These are phyloP conservation scores for Stichodactyla helianthus DNA, from an alignment of 64 coral and sea anemone genomes.

Conservation along the genomic window DNA sequence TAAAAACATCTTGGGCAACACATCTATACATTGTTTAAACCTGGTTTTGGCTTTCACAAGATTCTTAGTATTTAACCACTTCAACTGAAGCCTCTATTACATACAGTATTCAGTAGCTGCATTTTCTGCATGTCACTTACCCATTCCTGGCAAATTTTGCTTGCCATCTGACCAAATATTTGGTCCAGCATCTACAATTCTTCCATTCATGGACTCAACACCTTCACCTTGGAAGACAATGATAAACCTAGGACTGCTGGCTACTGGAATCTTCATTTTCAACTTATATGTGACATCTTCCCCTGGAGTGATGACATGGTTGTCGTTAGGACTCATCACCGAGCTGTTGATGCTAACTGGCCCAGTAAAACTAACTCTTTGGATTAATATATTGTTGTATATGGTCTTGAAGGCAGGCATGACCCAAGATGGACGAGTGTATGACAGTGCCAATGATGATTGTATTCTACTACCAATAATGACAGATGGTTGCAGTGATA, in stretches of 20 bases:
- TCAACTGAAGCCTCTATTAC: too few species aligned
- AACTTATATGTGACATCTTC: slow-evolving; percentile 52
- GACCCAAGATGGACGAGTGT: slow-evolving; percentile 5
- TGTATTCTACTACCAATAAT: not conserved
- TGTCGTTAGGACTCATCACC: not conserved
- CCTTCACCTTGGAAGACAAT: slow-evolving; percentile 35
- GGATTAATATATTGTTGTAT: not conserved
- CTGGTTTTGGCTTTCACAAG: too few species aligned
- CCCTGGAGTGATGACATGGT: slow-evolving; percentile 42
- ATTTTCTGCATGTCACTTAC: slow-evolving; percentile 23
- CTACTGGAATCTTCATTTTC: slow-evolving; percentile 55
- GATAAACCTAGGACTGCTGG: slow-evolving; percentile 45
- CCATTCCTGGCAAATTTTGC: slow-evolving; percentile 9
- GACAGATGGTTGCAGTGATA: not conserved
- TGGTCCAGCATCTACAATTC: slow-evolving; percentile 31
- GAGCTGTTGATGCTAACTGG: not conserved
- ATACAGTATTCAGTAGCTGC: too few species aligned
- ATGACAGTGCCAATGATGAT: not conserved
- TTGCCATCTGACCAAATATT: slow-evolving; percentile 42
- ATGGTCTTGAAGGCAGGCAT: not conserved
- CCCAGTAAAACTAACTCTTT: not conserved
- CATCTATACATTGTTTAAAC: too few species aligned
- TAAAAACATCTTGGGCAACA: too few species aligned
- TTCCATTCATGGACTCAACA: slow-evolving; percentile 41
- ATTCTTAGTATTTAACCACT: too few species aligned